Base-by-base conservation (phyloP, 2,113 vertebrate species). In the Microcebus murinus region DNA sequence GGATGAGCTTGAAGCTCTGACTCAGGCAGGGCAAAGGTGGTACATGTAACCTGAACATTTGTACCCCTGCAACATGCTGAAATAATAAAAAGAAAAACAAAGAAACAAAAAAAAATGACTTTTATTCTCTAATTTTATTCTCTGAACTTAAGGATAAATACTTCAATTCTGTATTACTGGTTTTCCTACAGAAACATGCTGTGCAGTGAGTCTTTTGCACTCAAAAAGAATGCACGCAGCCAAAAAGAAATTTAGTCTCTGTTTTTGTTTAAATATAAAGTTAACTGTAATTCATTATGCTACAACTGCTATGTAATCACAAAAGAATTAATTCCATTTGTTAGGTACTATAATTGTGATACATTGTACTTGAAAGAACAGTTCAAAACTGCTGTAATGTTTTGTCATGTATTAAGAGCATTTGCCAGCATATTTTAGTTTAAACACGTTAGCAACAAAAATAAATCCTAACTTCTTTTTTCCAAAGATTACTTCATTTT, bases 261-360 rank as follows among this genome's bases (percentile, higher is more conserved):
- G 84, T 76, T 85, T 80, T 81, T 48, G 23, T 61, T 61, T 71
- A 57, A 85, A 70, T 70, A 18, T 71, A 81, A 13, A 61, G 77
- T 95, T 81, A 93, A 61, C 34, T 96, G 5, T 83, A 96, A 84
- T 86, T 88, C n/a, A 65, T 95, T 85, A 55, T 61, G 11, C 25
- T 85, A 39, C n/a, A 81, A n/a, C 8, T 95, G 29, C 17, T 65
- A 81, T 87, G 12, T 59, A 92, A 84, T 55, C 45, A 80, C 36
- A 95, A 79, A 89, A 42, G 86, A 92, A 74, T 93, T 84, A 96
- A 84, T 89, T 81, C 55, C 18, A 52, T 82, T 81, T 94, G 9
- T 76, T 93, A 90, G 76, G 59, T 39, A 63, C 34, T 74, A 39
- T 90, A 94, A 83, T 45, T 79, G 42, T 18, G 82, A 42, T 80